Evolutionary conservation across 2,888 invertebrate genomes (phyloP), one percentile per base, ranked within the genome.

Genomic region (Tenthredo amoena): DNA sequence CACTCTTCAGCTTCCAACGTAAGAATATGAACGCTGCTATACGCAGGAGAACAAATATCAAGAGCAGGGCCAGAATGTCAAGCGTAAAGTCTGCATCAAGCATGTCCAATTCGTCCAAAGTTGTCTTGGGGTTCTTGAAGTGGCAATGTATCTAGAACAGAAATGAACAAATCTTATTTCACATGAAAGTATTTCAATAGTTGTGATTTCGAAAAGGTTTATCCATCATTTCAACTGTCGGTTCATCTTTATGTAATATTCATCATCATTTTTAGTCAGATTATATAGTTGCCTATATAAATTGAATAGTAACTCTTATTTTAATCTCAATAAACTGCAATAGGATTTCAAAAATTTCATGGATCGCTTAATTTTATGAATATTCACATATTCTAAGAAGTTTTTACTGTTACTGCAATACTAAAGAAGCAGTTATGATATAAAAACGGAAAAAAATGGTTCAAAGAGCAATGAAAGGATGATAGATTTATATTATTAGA

Each of bases 91-190:
- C 96, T 0, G 97, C 96, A 87, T 97, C 94, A n/a, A 95, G 92
- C 97, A 98, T 98, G 93, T 98, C 98, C 89, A 98, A 93, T 92
- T 98, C 97, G 89, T 98, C 97, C 21, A 99, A 94, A 0, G 99
- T 98, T 1, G 97, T 97, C 34, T 93, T 90, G 0, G 98, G 98
- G 88, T 96, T 95, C 92, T 98, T 98, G 94, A 98, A 98, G 94
- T 98, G 98, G 92, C 98, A 98, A 94, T 98, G 98, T 0, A 95
- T 94, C 95, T 97, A 95, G 88, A 92, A 90, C 85, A 76, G 77
- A 85, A 62, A 85, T 37, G 4, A 10, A 62, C 26, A 10, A 31
- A 47, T 71, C 68, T 65, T 31, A 15, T 71, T 74, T 26, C 50
- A 85, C 26, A 62, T 62, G 0, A 62, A 62, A 62, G 26, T 26